Evolutionary conservation across 2,113 vertebrate species (phyloP).

Genomic region (Carollia perspicillata): DNA sequence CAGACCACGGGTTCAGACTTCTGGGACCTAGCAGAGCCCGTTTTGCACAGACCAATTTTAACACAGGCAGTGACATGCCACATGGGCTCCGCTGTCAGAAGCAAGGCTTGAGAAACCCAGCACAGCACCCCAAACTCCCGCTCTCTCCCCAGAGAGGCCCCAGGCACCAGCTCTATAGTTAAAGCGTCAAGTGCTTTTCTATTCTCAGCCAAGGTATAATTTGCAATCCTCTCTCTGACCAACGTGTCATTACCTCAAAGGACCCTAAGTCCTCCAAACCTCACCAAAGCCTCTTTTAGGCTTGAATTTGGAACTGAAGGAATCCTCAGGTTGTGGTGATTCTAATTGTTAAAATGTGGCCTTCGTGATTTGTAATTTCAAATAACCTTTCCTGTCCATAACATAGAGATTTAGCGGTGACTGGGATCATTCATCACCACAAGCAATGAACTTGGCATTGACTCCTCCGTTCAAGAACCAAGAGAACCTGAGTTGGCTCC

Average conservation of each 20-base stretch:
- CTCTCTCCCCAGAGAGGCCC: not conserved
- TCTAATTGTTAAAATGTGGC: not conserved
- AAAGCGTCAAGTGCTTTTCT: not conserved
- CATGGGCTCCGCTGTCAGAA: not conserved
- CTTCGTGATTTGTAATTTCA: not conserved
- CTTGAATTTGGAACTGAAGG: not conserved
- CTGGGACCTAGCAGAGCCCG: not conserved
- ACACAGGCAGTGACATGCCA: not conserved
- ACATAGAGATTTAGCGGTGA: not conserved
- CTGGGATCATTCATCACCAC: not conserved
- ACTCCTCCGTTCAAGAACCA: not conserved
- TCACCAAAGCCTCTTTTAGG: not conserved
- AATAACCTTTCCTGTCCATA: not conserved
- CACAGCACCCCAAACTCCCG: not conserved
- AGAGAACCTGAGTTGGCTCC: not conserved
- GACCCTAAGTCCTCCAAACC: not conserved
- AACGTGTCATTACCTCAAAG: conserved; percentile 19
- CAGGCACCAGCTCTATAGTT: not conserved
- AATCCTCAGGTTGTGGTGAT: not conserved
- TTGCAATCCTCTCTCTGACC: conserved; percentile 13
- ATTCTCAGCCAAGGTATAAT: not conserved
- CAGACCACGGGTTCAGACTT: not conserved
- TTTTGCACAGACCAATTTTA: not conserved
- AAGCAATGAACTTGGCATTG: not conserved
- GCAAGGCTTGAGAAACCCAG: not conserved